Evolutionary conservation across 2,113 vertebrate genomes (phyloP), one percentile per base, ranked within the genome.

Genomic region (Astatotilapia flaviijosephi): DNA sequence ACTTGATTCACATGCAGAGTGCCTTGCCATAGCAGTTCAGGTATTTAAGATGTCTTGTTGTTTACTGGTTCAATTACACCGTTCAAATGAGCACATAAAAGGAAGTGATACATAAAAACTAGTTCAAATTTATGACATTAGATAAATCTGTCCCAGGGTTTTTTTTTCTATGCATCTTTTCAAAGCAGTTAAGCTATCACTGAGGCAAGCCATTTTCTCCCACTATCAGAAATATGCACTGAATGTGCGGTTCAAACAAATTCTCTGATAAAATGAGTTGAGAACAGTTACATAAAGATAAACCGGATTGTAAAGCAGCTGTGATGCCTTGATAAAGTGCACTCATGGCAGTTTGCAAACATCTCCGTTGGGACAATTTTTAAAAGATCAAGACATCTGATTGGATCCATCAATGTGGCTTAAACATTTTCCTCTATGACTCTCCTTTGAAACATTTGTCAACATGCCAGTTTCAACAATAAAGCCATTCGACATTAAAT

Each of bases 71-170:
- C 93, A 95, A 94, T 96, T 94, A 94, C 94, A 84, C 82, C 82
- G 73, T 93, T 93, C 91, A 94, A 93, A 89, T 93, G 89, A 92
- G 73, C 83, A 83, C 91, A 95, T 95, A 95, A 95, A 96, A 96
- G 87, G 68, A 84, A 85, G 85, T 73, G 90, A 91, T 90, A 92
- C 92, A 95, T 94, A 94, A 93, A 96, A 94, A 94, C 80, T 86
- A 86, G 85, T 79, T 82, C 2, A 62, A 94, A 95, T 96, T 94
- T 95, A 96, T 80, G 70, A 91, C 88, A 83, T 86, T 86, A 82
- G 91, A 96, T 96, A 96, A 96, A 97, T 94, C 94, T 96, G 94
- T 94, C 94, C 88, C 47, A 26, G 11, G 58, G 13, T 83, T 90
- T 91, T 94, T 94, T 86, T 92, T 95, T 93, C 60, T 65, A 93